Percentiles rank a stretch among this genome's conserved stretches.
These are phyloP conservation scores for Odontomyia ornata DNA, from an alignment of 2,888 invertebrate genomes.

Conservation along the genomic window DNA sequence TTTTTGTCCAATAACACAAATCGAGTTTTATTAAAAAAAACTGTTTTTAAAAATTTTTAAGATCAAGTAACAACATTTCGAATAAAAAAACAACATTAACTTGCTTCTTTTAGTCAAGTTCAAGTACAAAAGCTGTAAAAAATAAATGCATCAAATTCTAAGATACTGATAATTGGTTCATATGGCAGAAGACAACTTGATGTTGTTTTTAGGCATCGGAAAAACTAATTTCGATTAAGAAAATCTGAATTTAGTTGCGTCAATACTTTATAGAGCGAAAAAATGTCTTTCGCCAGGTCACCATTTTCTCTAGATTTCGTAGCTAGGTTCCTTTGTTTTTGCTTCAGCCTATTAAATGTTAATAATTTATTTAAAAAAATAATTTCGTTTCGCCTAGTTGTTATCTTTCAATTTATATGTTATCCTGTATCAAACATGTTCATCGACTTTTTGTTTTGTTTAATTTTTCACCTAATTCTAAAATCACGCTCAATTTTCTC, in stretches of 20 bases:
- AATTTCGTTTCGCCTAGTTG: constrained; percentile 8
- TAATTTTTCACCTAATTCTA: constrained; percentile 14
- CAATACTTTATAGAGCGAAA: too few species aligned
- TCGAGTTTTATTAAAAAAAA: too few species aligned
- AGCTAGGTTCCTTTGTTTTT: not conserved
- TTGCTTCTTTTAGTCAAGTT: too few species aligned
- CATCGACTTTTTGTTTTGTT: constrained; percentile 13
- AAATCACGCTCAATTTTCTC: not conserved
- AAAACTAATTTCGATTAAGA: too few species aligned
- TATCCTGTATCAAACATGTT: constrained; percentile 39
- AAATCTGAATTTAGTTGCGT: too few species aligned
- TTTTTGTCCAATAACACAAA: too few species aligned
- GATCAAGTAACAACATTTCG: too few species aligned
- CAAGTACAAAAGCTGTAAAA: not conserved
- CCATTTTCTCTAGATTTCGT: constrained; percentile 22
- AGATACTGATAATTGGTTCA: not conserved
- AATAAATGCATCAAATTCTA: not conserved
- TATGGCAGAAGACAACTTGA: not conserved
- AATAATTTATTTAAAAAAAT: constrained; percentile 31
- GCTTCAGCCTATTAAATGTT: constrained; percentile 20
- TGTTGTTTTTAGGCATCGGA: too few species aligned
- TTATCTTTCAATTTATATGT: constrained; percentile 24
- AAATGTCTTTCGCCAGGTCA: not conserved
- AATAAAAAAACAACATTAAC: too few species aligned
- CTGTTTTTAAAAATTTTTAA: too few species aligned